Conservation (phyloP, 2,113 vertebrate species). For the Neotoma lepida region DNA sequence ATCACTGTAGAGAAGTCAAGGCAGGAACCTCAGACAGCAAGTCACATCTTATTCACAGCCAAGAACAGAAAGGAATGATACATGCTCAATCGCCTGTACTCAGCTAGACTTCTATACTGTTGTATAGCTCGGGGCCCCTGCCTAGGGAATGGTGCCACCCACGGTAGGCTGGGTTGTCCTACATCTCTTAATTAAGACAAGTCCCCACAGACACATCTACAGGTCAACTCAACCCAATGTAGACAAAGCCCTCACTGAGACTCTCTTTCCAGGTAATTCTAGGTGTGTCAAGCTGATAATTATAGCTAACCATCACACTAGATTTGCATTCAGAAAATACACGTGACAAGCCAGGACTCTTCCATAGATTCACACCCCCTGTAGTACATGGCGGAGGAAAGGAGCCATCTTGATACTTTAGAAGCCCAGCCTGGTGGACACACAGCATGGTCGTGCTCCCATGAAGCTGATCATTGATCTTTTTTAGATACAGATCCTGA, state of each 20-base stretch:
- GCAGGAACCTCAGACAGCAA: not conserved
- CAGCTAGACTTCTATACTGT: not conserved
- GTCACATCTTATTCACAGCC: not conserved
- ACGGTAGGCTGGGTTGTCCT: not conserved
- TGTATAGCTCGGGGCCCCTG: not conserved
- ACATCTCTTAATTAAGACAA: not conserved
- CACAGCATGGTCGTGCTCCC: accelerated
- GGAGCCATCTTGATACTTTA: not conserved
- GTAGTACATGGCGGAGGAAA: not conserved
- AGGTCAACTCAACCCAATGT: not conserved
- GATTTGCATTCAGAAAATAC: not conserved
- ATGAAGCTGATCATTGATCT: accelerated
- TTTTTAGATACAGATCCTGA: not conserved
- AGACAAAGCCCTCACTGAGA: not conserved
- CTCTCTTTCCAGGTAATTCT: not conserved
- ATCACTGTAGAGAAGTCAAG: not conserved
- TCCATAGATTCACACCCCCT: not conserved
- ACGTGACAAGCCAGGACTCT: not conserved
- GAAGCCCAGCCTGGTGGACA: not conserved
- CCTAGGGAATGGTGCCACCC: not conserved
- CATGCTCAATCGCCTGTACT: not conserved
- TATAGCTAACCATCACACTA: not conserved
- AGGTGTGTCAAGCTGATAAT: not conserved
- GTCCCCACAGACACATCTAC: not conserved
- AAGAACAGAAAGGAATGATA: not conserved